phyloP scores from a whole-genome alignment of 1,140 invertebrate species.

The Euwallacea similis region DNA sequence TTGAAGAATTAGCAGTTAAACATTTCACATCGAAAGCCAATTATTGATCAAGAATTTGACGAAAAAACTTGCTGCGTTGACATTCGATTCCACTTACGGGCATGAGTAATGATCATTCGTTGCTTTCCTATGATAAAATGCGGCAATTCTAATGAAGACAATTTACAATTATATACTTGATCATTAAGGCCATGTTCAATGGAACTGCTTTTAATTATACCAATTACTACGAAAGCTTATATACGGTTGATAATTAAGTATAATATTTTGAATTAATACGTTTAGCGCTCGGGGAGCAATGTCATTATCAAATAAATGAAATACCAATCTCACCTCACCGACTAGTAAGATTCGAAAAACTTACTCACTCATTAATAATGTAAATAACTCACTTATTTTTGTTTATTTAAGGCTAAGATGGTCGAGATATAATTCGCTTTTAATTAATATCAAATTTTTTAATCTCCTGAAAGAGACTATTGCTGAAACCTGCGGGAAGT shows the following conservation, averaged over 20 bases:
- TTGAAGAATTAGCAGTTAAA: slow-evolving; percentile 41
- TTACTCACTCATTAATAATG: background rate
- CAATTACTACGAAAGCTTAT: slow-evolving; percentile 46
- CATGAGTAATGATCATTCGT: slow-evolving; percentile 40
- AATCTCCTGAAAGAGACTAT: too few relatives aligned
- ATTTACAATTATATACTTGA: slow-evolving; percentile 42
- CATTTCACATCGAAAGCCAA: slow-evolving; percentile 38
- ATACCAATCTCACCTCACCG: slow-evolving; percentile 31
- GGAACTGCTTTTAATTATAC: slow-evolving; percentile 44
- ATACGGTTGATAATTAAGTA: slow-evolving; percentile 39
- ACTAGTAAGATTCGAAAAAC: slow-evolving; percentile 19
- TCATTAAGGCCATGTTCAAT: slow-evolving; percentile 39
- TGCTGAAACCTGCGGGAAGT: too few relatives aligned
- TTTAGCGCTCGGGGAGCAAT: slow-evolving; percentile 23
- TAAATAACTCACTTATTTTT: background rate
- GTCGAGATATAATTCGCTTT: slow-evolving; percentile 1
- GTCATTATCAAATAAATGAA: slow-evolving; percentile 33
- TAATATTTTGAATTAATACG: slow-evolving; percentile 40
- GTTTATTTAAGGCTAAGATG: background rate
- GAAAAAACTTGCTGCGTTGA: slow-evolving; percentile 39
- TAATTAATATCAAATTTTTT: background rate
- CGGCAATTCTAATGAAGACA: slow-evolving; percentile 44
- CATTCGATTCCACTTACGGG: slow-evolving; percentile 41
- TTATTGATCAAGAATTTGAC: slow-evolving; percentile 40
- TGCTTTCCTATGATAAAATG: slow-evolving; percentile 43